Conservation (phyloP, 2,113 vertebrate genomes). For the Entelurus aequoreus region DNA sequence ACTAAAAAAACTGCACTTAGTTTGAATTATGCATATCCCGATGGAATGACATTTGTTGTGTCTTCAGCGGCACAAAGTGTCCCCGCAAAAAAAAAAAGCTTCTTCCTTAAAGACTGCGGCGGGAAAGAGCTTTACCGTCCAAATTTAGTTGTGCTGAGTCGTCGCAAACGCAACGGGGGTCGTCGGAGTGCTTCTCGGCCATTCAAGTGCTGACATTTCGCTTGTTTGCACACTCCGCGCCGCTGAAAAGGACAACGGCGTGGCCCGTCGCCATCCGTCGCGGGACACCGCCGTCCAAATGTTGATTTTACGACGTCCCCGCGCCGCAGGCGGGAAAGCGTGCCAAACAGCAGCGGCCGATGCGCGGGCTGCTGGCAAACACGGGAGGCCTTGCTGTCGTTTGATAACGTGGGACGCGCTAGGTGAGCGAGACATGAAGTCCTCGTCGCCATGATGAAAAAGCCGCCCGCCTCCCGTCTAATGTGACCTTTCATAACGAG, state of each 20-base stretch:
- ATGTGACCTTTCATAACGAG: constrained; percentile 17
- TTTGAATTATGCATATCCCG: constrained; percentile 62
- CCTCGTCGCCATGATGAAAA: constrained; percentile 4
- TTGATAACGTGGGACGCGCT: constrained; percentile 11
- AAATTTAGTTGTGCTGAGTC: constrained; percentile 52
- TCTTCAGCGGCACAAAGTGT: constrained; percentile 55
- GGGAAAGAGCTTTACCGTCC: constrained; percentile 31
- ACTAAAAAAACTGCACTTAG: constrained; percentile 49
- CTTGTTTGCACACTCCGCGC: constrained; percentile 61
- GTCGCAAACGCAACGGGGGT: constrained; percentile 51
- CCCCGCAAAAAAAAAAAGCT: constrained; percentile 51
- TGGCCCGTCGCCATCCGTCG: constrained; percentile 47
- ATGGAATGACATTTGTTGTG: constrained; percentile 50
- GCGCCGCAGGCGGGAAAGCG: constrained; percentile 14
- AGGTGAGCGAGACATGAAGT: background rate
- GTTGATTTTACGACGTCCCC: constrained; percentile 35
- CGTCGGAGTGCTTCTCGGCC: constrained; percentile 61
- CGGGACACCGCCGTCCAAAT: constrained; percentile 30
- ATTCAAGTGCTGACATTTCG: constrained; percentile 65
- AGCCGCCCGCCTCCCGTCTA: background rate
- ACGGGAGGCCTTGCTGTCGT: constrained; percentile 14
- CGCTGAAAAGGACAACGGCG: constrained; percentile 32
- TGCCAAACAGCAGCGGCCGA: constrained; percentile 24
- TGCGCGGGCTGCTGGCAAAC: constrained; percentile 21
- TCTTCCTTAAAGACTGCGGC: constrained; percentile 26